Evolutionary conservation across 2,888 invertebrate genomes (phyloP).

Genomic region (Loripinus fragilis): DNA sequence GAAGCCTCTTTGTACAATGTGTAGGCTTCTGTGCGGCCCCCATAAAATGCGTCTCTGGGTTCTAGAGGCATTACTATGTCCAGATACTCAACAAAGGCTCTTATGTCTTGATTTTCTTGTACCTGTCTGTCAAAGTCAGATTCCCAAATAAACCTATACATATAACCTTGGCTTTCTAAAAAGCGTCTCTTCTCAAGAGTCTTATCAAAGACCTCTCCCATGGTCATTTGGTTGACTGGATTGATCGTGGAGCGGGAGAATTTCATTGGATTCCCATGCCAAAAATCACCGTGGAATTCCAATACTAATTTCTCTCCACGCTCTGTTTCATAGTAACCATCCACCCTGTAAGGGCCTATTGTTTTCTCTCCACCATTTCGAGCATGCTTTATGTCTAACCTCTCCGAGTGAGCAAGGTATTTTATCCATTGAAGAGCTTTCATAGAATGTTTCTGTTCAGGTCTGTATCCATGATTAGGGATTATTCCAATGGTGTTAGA

Average conservation of each 20-base stretch:
- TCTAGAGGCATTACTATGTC: constrained; percentile 52
- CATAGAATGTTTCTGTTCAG: constrained; percentile 43
- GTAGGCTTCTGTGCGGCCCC: constrained; percentile 65
- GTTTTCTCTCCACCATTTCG: constrained; percentile 29
- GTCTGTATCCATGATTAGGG: constrained; percentile 39
- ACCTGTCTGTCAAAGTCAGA: constrained; percentile 59
- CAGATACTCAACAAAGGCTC: constrained; percentile 33
- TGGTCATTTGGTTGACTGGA: constrained; percentile 36
- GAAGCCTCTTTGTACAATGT: constrained; percentile 56
- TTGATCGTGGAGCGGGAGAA: constrained; percentile 45
- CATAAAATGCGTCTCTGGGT: constrained; percentile 70
- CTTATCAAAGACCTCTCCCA: constrained; percentile 37
- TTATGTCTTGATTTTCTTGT: constrained; percentile 43
- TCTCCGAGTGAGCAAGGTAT: constrained; percentile 26
- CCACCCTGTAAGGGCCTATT: too few relatives aligned
- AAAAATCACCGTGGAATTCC: neutral
- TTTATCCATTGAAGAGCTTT: constrained; percentile 51
- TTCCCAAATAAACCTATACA: constrained; percentile 64
- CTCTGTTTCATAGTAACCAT: constrained; percentile 31
- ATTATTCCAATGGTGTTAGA: constrained; percentile 31
- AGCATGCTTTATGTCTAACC: constrained; percentile 32
- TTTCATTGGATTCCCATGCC: neutral
- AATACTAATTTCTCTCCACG: constrained; percentile 18
- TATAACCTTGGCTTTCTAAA: constrained; percentile 44
- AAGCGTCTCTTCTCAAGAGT: constrained; percentile 40